Conservation (phyloP, 2,797 vertebrate species). For the Remorina albescens region DNA sequence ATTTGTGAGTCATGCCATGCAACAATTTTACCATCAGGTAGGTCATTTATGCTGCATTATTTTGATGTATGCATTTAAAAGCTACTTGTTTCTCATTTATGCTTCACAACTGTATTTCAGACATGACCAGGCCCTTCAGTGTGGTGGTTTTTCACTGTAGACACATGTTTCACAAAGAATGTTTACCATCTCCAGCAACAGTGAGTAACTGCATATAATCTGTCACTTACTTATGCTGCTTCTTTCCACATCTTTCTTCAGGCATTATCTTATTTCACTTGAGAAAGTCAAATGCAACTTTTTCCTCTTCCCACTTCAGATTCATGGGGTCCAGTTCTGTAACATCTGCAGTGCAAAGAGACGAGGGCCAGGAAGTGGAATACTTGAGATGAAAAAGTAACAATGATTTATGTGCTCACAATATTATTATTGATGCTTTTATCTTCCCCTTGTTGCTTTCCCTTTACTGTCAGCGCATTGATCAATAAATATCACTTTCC, state of each 20-base stretch:
- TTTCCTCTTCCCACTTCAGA: slow-evolving; percentile 74
- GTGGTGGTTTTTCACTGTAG: slow-evolving; percentile 98
- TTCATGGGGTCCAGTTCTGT: slow-evolving; percentile 91
- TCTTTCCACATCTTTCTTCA: not conserved
- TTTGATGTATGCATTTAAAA: slow-evolving; percentile 17
- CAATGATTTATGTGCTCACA: not conserved
- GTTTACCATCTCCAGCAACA: slow-evolving; percentile 89
- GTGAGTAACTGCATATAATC: slow-evolving; percentile 80
- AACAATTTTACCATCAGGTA: slow-evolving; percentile 94
- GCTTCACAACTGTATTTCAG: slow-evolving; percentile 76
- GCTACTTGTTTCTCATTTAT: not conserved
- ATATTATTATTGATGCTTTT: slow-evolving; percentile 50
- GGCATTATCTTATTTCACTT: not conserved
- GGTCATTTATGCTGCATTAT: slow-evolving; percentile 11
- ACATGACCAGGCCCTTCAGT: slow-evolving; percentile 91
- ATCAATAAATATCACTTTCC: slow-evolving; percentile 60
- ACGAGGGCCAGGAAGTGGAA: slow-evolving; percentile 91
- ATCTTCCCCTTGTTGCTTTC: slow-evolving; percentile 15
- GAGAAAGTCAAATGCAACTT: not conserved
- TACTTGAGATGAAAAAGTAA: slow-evolving; percentile 94
- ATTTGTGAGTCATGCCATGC: slow-evolving; percentile 96
- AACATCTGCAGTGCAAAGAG: slow-evolving; percentile 98
- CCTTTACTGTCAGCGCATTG: slow-evolving; percentile 26
- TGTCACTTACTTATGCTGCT: not conserved
- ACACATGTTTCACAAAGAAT: slow-evolving; percentile 99